These are phyloP conservation scores for Ataeniobius toweri DNA, from an alignment of 2,797 vertebrate species.

Conservation along the genomic window DNA sequence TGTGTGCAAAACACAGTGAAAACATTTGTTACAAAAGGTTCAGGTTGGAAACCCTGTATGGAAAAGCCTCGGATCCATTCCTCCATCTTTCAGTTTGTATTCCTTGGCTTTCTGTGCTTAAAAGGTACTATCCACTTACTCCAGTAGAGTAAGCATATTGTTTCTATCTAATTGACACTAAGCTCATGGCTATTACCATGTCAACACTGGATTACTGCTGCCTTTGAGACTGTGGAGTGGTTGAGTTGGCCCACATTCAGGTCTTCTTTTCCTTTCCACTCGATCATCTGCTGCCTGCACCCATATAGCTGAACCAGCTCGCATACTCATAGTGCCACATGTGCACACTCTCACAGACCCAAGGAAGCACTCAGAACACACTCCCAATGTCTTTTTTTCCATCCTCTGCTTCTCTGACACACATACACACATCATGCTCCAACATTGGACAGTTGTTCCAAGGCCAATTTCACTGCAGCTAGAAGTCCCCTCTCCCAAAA, in stretches of 20 bases:
- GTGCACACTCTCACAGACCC: slow-evolving; percentile 40
- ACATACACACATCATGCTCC: slow-evolving; percentile 44
- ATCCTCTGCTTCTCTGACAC: slow-evolving; percentile 33
- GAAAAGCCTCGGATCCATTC: slow-evolving; percentile 31
- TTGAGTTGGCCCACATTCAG: slow-evolving; percentile 79
- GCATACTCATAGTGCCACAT: slow-evolving; percentile 60
- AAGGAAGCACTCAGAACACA: slow-evolving; percentile 39
- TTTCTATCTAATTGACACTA: slow-evolving; percentile 84
- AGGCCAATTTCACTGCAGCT: slow-evolving; percentile 64
- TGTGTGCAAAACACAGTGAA: slow-evolving; percentile 16
- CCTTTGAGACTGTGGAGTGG: slow-evolving; percentile 80
- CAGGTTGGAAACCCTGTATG: slow-evolving; percentile 9
- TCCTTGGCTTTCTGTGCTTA: slow-evolving; percentile 56
- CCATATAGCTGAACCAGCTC: slow-evolving; percentile 54
- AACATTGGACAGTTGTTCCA: slow-evolving; percentile 68
- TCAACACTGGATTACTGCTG: slow-evolving; percentile 82
- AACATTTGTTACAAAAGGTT: background rate
- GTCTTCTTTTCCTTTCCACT: slow-evolving; percentile 81
- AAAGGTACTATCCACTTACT: slow-evolving; percentile 76
- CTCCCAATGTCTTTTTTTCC: slow-evolving; percentile 52
- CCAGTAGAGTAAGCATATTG: slow-evolving; percentile 78
- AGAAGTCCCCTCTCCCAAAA: slow-evolving; percentile 71
- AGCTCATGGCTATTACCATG: slow-evolving; percentile 81
- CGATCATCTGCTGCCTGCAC: slow-evolving; percentile 69
- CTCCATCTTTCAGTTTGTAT: slow-evolving; percentile 31